A percentile compares a stretch with the other conserved stretches of the same genome.
Evolutionary conservation across 2,113 vertebrate genomes (phyloP).

Genomic region (Halichoerus grypus): DNA sequence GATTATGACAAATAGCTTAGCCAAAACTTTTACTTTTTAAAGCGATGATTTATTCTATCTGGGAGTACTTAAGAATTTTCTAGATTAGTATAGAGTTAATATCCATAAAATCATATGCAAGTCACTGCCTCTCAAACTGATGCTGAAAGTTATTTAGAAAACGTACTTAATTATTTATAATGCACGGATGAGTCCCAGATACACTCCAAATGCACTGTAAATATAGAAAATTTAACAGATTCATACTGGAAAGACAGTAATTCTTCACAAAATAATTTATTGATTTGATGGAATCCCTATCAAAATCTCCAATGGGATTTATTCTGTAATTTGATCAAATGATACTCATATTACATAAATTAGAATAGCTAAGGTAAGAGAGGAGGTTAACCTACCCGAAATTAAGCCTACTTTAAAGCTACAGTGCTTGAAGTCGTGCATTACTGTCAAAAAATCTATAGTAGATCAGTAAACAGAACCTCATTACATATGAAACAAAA

Average conservation of each 20-base stretch:
- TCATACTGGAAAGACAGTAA: slow-evolving; percentile 34
- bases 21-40: slow-evolving; percentile 42
- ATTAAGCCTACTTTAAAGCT: neutral
- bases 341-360: neutral
- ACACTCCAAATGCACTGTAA: slow-evolving; percentile 23
- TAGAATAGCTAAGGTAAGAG: neutral
- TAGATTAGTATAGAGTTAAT: slow-evolving; percentile 54
- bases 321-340: slow-evolving; percentile 38
- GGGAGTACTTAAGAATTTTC: slow-evolving; percentile 33
- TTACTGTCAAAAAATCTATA: neutral
- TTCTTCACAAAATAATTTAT: slow-evolving; percentile 61
- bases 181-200: neutral
- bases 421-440: neutral
- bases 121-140: slow-evolving; percentile 68
- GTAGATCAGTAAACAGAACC: neutral
- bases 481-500: neutral
- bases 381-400: neutral
- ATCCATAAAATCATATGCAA: slow-evolving; percentile 62
- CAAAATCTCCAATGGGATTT: neutral
- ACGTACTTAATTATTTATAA: slow-evolving; percentile 63
- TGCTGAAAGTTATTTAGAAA: slow-evolving; percentile 75
- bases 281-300: slow-evolving; percentile 28
- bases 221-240: slow-evolving; percentile 49
- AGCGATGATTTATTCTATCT: slow-evolving; percentile 41
- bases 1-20: slow-evolving; percentile 7